Base-by-base conservation (phyloP, 2,113 vertebrate genomes). In the Heteronetta atricapilla region DNA sequence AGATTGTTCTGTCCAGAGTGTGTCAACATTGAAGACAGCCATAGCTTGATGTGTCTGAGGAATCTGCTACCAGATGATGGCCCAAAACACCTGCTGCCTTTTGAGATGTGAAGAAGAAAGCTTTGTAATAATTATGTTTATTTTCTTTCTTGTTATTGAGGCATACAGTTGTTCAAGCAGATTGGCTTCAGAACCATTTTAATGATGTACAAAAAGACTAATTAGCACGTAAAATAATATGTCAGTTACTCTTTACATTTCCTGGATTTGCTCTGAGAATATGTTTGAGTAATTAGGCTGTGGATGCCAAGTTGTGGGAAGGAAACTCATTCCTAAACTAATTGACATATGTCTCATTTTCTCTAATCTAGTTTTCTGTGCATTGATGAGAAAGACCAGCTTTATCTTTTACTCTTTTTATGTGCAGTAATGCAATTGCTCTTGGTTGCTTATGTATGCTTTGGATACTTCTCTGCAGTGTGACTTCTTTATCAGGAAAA, bases 321-420 rank as follows among this genome's bases (percentile, higher is more conserved):
- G 62, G 69, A 92, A 96, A 62, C 11, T 77, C 7, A 89, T 93
- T 88, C 67, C 77, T 58, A 76, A 80, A 36, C 52, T 93, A 94
- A 92, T 53, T 90, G 95, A 77, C 70, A 69, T 92, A 87, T 85
- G 70, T 90, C 36, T 95, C 59, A 92, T 92, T 90, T 81, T 82
- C 66, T 64, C 67, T 77, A 62, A 82, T 69, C 69, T 79, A 58
- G 4, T 76, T 90, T 93, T 81, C 62, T 76, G 10, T 29, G 2
- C 72, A 59, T 50, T 84, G 53, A 87, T 79, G 53, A 92, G 59
- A 81, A 89, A 86, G 81, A 72, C 17, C 17, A 73, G 22, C 3
- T 80, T 93, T 83, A 78, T 16, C 13, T 80, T 73, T 82, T 40
- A 13, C 18, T 52, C 26, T 50, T 48, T 83, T 48, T 48, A 22